Evolutionary conservation across 2,888 invertebrate species (phyloP).

Genomic region (Torymus tubicola): DNA sequence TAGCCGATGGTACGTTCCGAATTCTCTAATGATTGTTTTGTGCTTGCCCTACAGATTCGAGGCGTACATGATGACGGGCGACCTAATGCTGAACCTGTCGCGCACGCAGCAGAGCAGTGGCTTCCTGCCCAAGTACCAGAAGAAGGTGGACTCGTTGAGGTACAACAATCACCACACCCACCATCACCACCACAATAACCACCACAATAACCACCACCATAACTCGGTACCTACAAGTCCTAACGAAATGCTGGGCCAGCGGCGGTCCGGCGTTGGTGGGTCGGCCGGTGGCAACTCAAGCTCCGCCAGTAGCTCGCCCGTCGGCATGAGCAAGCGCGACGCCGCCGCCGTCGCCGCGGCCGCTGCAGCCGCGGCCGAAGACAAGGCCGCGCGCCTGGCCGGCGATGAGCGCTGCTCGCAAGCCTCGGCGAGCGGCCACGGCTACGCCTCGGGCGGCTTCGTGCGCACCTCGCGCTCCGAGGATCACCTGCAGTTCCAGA

Average conservation of each 20-base stretch:
- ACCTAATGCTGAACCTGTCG: constrained; percentile 94
- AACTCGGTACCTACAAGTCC: constrained; percentile 86
- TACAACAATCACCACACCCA: constrained; percentile 80
- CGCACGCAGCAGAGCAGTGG: constrained; percentile 85
- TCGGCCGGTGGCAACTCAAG: constrained; percentile 77
- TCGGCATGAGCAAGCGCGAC: constrained; percentile 78
- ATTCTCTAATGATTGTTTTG: background rate
- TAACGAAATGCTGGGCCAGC: constrained; percentile 78
- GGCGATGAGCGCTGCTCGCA: constrained; percentile 62
- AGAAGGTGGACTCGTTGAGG: constrained; percentile 79
- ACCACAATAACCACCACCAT: constrained; percentile 78
- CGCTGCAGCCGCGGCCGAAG: background rate
- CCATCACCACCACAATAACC: constrained; percentile 77
- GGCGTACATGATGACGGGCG: constrained; percentile 98
- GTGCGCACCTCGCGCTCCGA: constrained; percentile 94
- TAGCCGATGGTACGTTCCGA: background rate
- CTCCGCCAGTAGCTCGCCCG: constrained; percentile 79
- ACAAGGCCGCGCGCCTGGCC: background rate
- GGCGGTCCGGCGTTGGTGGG: constrained; percentile 75
- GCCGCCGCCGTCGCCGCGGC: constrained; percentile 31
- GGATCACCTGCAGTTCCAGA: constrained; percentile 91
- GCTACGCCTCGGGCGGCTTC: constrained; percentile 77
- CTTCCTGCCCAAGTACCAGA: constrained; percentile 80
- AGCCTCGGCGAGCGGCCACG: constrained; percentile 52
- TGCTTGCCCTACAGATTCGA: constrained; percentile 82